Conservation (phyloP, 2,113 vertebrate genomes). For the Eira barbara region DNA sequence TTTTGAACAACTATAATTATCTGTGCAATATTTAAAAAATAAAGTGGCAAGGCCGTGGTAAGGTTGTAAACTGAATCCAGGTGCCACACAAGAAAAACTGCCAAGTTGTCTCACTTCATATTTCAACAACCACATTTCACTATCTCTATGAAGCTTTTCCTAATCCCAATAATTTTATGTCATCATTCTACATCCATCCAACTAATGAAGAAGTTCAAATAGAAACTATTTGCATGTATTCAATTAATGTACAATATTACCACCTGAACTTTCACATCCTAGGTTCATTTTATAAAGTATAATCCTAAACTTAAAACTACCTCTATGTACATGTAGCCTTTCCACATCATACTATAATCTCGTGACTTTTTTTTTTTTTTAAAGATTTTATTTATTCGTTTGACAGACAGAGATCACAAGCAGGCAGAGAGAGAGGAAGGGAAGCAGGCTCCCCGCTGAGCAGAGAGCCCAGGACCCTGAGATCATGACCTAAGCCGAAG, state of each 20-base stretch:
- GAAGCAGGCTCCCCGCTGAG: no score
- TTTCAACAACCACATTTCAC: background rate
- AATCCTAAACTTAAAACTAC: constrained; percentile 13
- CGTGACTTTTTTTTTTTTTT: background rate
- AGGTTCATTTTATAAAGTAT: background rate
- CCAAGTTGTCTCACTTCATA: background rate
- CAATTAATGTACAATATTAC: background rate
- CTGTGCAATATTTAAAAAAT: constrained; percentile 1
- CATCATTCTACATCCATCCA: background rate
- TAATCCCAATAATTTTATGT: background rate
- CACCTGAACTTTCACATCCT: background rate
- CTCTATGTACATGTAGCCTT: background rate
- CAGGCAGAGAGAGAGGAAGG: no score
- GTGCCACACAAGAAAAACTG: background rate
- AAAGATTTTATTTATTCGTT: no score
- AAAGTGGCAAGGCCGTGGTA: background rate
- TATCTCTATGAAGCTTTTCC: background rate
- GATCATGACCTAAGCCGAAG: no score
- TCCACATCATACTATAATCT: background rate
- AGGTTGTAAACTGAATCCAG: background rate
- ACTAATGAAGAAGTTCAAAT: background rate
- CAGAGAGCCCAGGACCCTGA: no score
- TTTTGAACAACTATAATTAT: background rate
- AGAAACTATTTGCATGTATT: background rate
- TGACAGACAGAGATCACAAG: no score